Evolutionary conservation across 2,797 vertebrate species (phyloP).

Genomic region (Botia kubotai): DNA sequence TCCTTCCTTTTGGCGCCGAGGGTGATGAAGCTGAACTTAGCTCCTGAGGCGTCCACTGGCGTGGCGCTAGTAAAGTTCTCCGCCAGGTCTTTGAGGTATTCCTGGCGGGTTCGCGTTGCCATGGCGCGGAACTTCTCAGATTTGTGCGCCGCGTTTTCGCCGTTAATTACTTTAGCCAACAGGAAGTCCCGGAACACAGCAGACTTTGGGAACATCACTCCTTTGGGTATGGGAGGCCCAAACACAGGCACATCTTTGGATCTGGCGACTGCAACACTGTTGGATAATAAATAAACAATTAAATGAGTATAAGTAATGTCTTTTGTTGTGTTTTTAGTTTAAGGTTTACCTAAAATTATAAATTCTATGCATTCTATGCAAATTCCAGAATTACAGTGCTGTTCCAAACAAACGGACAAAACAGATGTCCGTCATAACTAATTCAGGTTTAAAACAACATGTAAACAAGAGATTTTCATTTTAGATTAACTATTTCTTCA

Average conservation of each 20-base stretch:
- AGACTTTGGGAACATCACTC: slow-evolving; percentile 86
- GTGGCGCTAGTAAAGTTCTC: slow-evolving; percentile 84
- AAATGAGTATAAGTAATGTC: background rate
- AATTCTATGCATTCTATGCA: background rate
- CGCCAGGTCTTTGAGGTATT: slow-evolving; percentile 86
- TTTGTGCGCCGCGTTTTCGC: slow-evolving; percentile 86
- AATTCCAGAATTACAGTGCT: too few relatives aligned
- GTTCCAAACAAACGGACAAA: too few relatives aligned
- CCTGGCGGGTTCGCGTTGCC: slow-evolving; percentile 85
- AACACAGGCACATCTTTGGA: slow-evolving; percentile 88
- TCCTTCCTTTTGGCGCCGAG: slow-evolving; percentile 86
- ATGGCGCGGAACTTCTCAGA: slow-evolving; percentile 87
- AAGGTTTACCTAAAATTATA: background rate
- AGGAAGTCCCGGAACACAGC: slow-evolving; percentile 90
- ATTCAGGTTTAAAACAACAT: too few relatives aligned
- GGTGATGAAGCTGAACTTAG: slow-evolving; percentile 88
- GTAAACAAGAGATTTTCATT: too few relatives aligned
- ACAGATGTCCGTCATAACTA: too few relatives aligned
- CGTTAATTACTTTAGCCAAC: slow-evolving; percentile 87
- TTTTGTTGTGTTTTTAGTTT: too few relatives aligned
- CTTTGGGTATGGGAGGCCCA: slow-evolving; percentile 86
- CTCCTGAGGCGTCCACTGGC: slow-evolving; percentile 80
- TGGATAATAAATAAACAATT: slow-evolving; percentile 18
- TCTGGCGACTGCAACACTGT: slow-evolving; percentile 84
- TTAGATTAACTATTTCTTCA: too few relatives aligned